Conservation (phyloP, 2,797 vertebrate species). For the Furcifer pardalis region DNA sequence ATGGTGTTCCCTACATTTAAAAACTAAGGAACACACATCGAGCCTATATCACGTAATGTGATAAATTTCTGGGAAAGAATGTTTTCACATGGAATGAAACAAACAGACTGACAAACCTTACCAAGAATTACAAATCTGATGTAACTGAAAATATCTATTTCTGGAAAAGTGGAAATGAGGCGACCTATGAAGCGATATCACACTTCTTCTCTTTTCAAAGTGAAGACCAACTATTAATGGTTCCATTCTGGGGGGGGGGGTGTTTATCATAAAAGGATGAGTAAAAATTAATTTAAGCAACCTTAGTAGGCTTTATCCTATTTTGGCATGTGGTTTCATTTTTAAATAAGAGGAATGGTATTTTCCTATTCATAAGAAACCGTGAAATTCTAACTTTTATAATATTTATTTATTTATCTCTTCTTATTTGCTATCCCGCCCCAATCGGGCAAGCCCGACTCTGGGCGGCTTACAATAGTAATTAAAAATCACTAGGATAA, state of each 20-base stretch:
- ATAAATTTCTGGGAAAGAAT: slow-evolving; percentile 48
- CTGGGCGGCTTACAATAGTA: no score
- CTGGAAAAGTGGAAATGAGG: slow-evolving; percentile 41
- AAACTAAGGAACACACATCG: slow-evolving; percentile 21
- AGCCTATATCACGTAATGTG: slow-evolving; percentile 32
- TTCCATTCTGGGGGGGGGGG: neutral
- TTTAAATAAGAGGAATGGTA: no score
- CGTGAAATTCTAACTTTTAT: no score
- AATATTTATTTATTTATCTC: no score
- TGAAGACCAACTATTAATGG: neutral
- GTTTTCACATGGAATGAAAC: slow-evolving; percentile 34
- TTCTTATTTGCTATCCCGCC: no score
- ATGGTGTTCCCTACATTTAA: slow-evolving; percentile 13
- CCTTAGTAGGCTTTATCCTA: no score
- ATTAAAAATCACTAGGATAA: no score
- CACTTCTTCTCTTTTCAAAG: neutral
- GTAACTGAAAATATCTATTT: slow-evolving; percentile 49
- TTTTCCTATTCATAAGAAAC: no score
- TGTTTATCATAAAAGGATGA: no score
- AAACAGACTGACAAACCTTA: slow-evolving; percentile 50
- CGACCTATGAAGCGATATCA: slow-evolving; percentile 45
- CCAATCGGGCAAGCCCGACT: no score
- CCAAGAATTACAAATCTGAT: slow-evolving; percentile 45
- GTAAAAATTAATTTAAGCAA: no score
- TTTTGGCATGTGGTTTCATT: no score